Evolutionary conservation across 1,140 invertebrate genomes (phyloP), one percentile per base, ranked within the genome.

Genomic region (Pseudomyrmex pallidus): DNA sequence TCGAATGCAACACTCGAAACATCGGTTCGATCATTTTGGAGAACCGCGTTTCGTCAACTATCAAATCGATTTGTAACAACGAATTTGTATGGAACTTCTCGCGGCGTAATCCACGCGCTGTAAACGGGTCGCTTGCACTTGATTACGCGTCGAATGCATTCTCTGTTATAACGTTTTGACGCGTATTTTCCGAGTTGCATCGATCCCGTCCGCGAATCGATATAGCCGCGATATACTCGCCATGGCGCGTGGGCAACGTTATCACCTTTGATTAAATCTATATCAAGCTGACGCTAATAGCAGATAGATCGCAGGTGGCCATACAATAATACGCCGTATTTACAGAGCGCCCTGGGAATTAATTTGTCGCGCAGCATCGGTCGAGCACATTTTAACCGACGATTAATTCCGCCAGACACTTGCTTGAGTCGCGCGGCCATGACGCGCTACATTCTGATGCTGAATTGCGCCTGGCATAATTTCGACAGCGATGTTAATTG

Each of bases 191-290:
- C 25, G 56, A 78, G 54, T 84, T 74, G 67, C 48, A 84, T 86
- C 62, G 67, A 86, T 84, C 50, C 56, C n/a, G 54, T 20, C 12
- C 8, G 48, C n/a, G 54, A 44, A 59, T 80, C 66, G 46, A 80
- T 59, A 59, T 22, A 5, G 48, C 22, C 5, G 62, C 63, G 8
- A n/a, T 35, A 35, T 35, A 48, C 3, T 20, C 9, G 44, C 9
- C 5, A 54, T 13, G 57, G 7, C 9, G 52, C 59, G 59, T 56
- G 82, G 64, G 20, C 9, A 52, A 8, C 48, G 52, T 84, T 84
- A 86, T 86, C 82, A 66, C 84, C 59, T 86, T 83, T 77, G 73
- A 74, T 74, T 78, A 84, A 84, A 86, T 80, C 73, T 73, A 84
- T 77, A 54, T 54, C 82, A 86, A 84, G 62, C 83, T 80, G 63